Percentiles rank a stretch among this genome's conserved stretches.
Conservation (phyloP, 2,888 invertebrate species). For the Operophtera brumata region DNA sequence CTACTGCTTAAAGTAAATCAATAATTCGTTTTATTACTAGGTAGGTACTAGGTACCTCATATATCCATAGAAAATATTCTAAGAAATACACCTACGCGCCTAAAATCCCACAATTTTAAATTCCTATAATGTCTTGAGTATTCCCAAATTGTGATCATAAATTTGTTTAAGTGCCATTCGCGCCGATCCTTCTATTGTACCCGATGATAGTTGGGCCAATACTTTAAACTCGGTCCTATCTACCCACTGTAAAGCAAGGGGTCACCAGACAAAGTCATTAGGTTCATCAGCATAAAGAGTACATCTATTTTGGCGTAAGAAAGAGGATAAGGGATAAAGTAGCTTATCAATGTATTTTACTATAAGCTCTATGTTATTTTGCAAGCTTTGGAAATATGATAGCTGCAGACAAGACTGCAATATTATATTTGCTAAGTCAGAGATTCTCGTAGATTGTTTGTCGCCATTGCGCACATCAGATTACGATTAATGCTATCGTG, state of each 20-base stretch:
- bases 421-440: slow-evolving; percentile 31
- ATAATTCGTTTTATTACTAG: too few relatives aligned
- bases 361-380: neutral
- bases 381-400: slow-evolving; percentile 24
- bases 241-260: slow-evolving; percentile 38
- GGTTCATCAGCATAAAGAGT: too few relatives aligned
- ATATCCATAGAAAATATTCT: too few relatives aligned
- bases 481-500: slow-evolving; percentile 15
- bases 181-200: slow-evolving; percentile 49
- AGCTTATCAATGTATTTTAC: too few relatives aligned
- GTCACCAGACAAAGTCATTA: slow-evolving; percentile 32
- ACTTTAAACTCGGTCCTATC: slow-evolving; percentile 32
- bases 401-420: slow-evolving; percentile 26
- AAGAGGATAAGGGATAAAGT: too few relatives aligned
- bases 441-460: slow-evolving; percentile 33
- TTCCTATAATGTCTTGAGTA: neutral
- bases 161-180: slow-evolving; percentile 49
- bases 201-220: slow-evolving; percentile 38
- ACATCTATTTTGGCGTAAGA: neutral
- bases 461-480: slow-evolving; percentile 25
- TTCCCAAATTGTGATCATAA: slow-evolving; percentile 40
- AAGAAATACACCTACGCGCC: neutral
- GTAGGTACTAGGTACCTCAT: neutral
- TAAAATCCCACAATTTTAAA: neutral
- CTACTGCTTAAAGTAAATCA: too few relatives aligned